Base-by-base conservation (phyloP, 2,113 vertebrate genomes). In the Xiphias gladius region DNA sequence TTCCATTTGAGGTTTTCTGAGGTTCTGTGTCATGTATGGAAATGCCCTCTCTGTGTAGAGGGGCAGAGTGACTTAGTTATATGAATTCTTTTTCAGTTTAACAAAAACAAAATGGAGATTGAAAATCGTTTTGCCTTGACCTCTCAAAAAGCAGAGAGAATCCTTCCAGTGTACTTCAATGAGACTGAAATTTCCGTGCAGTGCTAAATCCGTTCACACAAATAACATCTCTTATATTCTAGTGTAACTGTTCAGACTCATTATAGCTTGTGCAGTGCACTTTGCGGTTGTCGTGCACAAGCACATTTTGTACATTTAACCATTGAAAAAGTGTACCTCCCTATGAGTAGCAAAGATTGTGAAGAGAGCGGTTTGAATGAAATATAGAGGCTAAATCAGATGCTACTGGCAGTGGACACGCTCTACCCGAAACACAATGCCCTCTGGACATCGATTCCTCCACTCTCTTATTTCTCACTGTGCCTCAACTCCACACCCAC, bases 1-100 rank as follows among this genome's bases (percentile, higher is more conserved):
- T 76, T 78, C 85, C 84, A 69, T 92, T 83, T 69, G 81, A 89
- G 64, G 79, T 88, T 93, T 85, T 85, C 74, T 79, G 84, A 76
- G 83, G 62, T 81, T 91, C 64, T 81, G 79, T 87, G 84, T 88
- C 69, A 39, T 88, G 79, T 78, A 71, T 79, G 59, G 55, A 81
- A 76, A 73, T 39, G 82, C 73, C 68, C 74, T 77, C 65, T 89
- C 64, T 80, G 11, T 75, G 50, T 32, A 28, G 79, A 89, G 67
- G 17, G 48, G 62, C 64, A 64, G 75, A 37, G 69, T 39, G 84
- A 86, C 72, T 55, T 73, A 85, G 76, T 71, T 39, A 26, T 32
- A 85, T 41, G 48, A 83, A 78, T 72, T 72, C 4, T 55, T 89
- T 86, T 89, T 89, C 41, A 76, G 28, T 86, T 73, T 7, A 19